Base-by-base conservation (phyloP, 2,113 vertebrate species). In the Corythornis cristatus region DNA sequence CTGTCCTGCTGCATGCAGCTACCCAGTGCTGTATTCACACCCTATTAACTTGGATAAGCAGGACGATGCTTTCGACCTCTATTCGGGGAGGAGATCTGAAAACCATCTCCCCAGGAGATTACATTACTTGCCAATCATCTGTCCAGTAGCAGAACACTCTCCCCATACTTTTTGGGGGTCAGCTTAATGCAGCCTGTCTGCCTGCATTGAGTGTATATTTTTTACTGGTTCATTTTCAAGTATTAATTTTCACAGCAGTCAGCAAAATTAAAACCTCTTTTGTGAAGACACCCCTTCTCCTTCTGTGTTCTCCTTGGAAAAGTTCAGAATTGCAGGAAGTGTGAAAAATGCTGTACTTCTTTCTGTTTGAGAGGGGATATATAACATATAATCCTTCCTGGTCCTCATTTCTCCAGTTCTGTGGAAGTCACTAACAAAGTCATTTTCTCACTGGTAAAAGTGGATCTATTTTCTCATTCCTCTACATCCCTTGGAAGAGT, bases 61-160 rank as follows among this genome's bases (percentile, higher is more conserved):
- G 86, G 71, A 89, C 4, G 6, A 42, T 70, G 86, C 51, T 85
- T 88, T 93, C 2, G 3, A 90, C 85, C 71, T 93, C 70, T 66
- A 25, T 77, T 73, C 0, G 8, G 53, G 73, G 37, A 72, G 42
- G 33, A 70, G 70, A 92, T 74, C 68, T 28, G 60, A 95, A 96
- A 96, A 72, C 70, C 71, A 21, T 70, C 83, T 87, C 76, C 68
- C 75, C 19, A 3, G 93, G 88, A 84, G 75, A 89, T 83, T 83
- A 87, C 9, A 5, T 73, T 53, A 82, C 56, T 66, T 94, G 88
- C 70, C 85, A 94, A 53, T 93, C 31, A 83, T 65, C 72, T 83
- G 29, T 57, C 42, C 33, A 12, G 58, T 40, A 40, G 40, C 43
- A 71, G 50, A 58, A 77, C 22, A 18, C 46, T 53, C 54, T 70